Percentiles rank a stretch among this genome's conserved stretches.
Evolutionary conservation across 2,113 vertebrate species (phyloP).

Genomic region (Chionomys nivalis): DNA sequence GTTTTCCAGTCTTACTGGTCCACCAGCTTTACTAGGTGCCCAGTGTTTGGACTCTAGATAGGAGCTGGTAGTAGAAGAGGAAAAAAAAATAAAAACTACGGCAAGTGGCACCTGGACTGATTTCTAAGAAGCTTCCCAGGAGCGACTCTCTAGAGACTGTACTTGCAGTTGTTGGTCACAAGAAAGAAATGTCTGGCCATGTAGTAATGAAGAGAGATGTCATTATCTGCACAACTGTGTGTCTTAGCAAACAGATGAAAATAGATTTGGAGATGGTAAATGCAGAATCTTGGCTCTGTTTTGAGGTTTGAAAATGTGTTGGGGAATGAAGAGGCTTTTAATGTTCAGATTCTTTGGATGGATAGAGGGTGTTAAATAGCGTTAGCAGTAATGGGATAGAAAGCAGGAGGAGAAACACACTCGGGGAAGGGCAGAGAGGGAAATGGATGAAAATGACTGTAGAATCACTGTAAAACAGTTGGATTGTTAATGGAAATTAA

Average conservation of each 20-base stretch:
- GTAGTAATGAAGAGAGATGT: background rate
- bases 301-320: background rate
- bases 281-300: background rate
- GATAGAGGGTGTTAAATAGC: background rate
- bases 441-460: background rate
- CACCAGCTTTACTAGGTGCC: background rate
- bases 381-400: background rate
- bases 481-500: slow-evolving; percentile 42
- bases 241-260: background rate
- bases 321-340: background rate
- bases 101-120: background rate
- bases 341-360: background rate
- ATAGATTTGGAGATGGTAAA: background rate
- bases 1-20: background rate
- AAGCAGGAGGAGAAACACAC: background rate
- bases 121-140: background rate
- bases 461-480: background rate
- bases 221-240: background rate
- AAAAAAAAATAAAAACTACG: background rate
- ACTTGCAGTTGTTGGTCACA: background rate
- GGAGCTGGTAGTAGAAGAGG: background rate
- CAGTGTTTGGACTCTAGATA: background rate
- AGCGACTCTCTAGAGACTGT: background rate
- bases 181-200: background rate
- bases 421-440: background rate